A percentile compares a stretch with the other conserved stretches of the same genome.
phyloP scores from a whole-genome alignment of 2,888 invertebrate genomes.

The Andrena camellia region DNA sequence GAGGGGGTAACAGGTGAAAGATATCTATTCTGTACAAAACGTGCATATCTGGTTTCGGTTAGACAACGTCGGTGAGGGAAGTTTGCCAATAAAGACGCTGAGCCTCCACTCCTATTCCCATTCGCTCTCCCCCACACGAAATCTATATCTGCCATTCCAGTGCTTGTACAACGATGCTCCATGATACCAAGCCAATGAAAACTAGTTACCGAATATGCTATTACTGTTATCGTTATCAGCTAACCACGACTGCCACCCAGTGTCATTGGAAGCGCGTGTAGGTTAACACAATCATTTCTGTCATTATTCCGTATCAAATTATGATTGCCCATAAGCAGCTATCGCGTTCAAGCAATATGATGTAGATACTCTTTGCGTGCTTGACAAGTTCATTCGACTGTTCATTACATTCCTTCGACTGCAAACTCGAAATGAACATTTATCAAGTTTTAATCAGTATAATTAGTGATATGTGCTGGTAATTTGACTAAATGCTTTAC shows the following conservation, averaged over 20 bases:
- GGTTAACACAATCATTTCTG: too few relatives aligned
- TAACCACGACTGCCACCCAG: background rate
- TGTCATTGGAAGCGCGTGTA: too few relatives aligned
- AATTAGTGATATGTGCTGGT: too few relatives aligned
- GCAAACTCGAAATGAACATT: too few relatives aligned
- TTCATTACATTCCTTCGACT: too few relatives aligned
- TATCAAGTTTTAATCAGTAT: too few relatives aligned
- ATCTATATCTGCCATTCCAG: constrained; percentile 4
- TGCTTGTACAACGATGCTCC: constrained; percentile 3
- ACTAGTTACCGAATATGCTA: constrained; percentile 11
- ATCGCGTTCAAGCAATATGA: too few relatives aligned
- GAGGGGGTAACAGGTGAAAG: constrained; percentile 6
- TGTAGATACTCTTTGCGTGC: too few relatives aligned
- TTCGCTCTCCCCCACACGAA: background rate
- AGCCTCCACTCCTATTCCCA: constrained; percentile 4
- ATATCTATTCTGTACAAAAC: constrained; percentile 9
- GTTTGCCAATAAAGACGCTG: constrained; percentile 14
- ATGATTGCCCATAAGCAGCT: too few relatives aligned
- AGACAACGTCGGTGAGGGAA: background rate
- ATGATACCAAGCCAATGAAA: constrained; percentile 8
- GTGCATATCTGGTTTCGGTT: background rate
- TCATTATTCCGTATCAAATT: too few relatives aligned
- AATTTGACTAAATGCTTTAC: too few relatives aligned
- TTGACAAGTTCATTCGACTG: too few relatives aligned
- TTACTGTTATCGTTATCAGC: background rate